Evolutionary conservation across 2,113 vertebrate species (phyloP).

Genomic region (Bujurquina vittata): DNA sequence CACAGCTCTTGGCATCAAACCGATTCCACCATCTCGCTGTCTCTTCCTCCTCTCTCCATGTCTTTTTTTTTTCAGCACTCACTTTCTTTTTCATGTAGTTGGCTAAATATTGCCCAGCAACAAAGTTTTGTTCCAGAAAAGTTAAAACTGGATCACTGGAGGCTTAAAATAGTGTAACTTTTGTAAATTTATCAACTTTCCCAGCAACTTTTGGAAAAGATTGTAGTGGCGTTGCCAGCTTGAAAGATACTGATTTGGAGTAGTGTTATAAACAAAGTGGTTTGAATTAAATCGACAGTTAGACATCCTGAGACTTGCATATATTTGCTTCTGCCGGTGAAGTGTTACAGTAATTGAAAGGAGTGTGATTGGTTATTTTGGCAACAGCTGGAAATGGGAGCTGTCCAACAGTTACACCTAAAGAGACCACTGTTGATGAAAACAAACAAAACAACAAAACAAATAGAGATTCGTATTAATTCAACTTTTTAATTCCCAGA

Average conservation of each 20-base stretch:
- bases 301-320: background rate
- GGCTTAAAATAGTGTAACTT: conserved; percentile 57
- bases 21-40: conserved; percentile 44
- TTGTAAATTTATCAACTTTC: conserved; percentile 38
- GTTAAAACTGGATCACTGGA: conserved; percentile 58
- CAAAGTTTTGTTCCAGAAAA: conserved; percentile 51
- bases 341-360: background rate
- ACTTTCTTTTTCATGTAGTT: conserved; percentile 22
- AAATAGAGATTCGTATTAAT: too few species aligned
- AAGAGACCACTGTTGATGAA: background rate
- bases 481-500: too few species aligned
- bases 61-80: conserved; percentile 13
- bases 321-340: background rate
- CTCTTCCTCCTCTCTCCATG: background rate
- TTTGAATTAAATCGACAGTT: background rate
- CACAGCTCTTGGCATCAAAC: conserved; percentile 65
- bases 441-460: background rate
- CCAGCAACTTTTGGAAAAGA: conserved; percentile 22
- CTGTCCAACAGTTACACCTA: background rate
- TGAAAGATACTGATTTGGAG: background rate
- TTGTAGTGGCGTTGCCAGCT: background rate
- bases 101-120: conserved; percentile 55
- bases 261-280: background rate
- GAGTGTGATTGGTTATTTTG: background rate
- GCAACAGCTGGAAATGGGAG: background rate